Base-by-base conservation (phyloP, 1,140 invertebrate species). In the Cotesia vestalis region DNA sequence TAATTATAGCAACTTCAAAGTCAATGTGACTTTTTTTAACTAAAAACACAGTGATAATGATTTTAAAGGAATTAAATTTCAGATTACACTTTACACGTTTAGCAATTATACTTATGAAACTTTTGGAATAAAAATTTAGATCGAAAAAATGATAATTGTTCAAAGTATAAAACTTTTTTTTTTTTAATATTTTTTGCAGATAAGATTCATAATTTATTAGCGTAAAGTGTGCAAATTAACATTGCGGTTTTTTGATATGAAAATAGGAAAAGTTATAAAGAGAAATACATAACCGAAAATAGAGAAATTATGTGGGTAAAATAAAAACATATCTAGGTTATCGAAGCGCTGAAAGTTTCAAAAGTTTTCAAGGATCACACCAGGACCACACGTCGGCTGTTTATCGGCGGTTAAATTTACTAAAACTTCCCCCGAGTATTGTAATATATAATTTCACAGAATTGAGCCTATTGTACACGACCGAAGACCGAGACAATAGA, bases 381-480 rank as follows among this genome's bases (percentile, higher is more conserved):
- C 4, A 55, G 53, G 53, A 55, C 17, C 27, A 38, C 34, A 38
- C 59, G 17, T 60, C 57, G 38, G 59, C 38, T 69, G 66, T 60
- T 60, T 69, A 69, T 69, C 11, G 55, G 27, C 17, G 14, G 17
- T 27, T 5, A 27, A 69, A 69, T 69, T 69, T 51, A 17, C 60
- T 38, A 40, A 69, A 69, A 60, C 36, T 69, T 51, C 4, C 14
- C 12, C 1, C 9, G 27, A 69, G 34, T 69, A 60, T 27, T 17
- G 9, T 55, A 59, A 68, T 11, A 20, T 60, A 34, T 34, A 36
- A 57, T 69, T 59, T 14, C 35, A 14, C 55, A 12, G 46, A 17
- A 69, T 57, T 51, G 55, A 40, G 55, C 55, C 67, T 61, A 61
- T 69, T 61, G 46, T 61, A 38, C 17, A 61, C 35, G 61, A 63